Evolutionary conservation across 2,113 vertebrate species (phyloP).

Genomic region (Bagarius yarrelli): DNA sequence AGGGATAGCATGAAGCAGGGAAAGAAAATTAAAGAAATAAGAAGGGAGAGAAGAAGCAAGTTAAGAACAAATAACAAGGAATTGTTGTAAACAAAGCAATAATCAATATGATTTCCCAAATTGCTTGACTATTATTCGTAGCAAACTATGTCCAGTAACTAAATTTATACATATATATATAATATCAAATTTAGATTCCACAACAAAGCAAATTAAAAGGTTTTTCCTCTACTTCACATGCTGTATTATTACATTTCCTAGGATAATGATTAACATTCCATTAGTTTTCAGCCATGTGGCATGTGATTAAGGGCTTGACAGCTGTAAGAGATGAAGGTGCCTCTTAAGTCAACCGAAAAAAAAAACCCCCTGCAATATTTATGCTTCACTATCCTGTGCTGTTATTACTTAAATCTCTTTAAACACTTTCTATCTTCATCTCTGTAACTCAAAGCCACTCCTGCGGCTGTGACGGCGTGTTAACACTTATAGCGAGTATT

Average conservation of each 20-base stretch:
- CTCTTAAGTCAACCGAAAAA: neutral
- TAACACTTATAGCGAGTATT: conserved; percentile 26
- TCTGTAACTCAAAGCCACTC: conserved; percentile 22
- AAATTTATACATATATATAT: neutral
- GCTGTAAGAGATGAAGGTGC: neutral
- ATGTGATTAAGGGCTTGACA: neutral
- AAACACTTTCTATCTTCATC: neutral
- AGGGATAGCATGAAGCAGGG: neutral
- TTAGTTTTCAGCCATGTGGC: neutral
- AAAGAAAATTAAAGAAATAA: neutral
- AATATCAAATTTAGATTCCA: neutral
- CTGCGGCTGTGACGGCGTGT: neutral
- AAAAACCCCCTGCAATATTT: neutral
- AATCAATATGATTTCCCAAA: neutral
- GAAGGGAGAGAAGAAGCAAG: neutral
- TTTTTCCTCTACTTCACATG: neutral
- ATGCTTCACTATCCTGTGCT: neutral
- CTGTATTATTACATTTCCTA: neutral
- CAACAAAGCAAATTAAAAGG: neutral
- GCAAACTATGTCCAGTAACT: neutral
- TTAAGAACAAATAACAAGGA: neutral
- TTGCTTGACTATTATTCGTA: neutral
- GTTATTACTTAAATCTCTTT: neutral
- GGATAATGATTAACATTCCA: neutral
- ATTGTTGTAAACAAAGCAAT: neutral